Base-by-base conservation (phyloP, 2,888 invertebrate species). In the Catocala nupta region DNA sequence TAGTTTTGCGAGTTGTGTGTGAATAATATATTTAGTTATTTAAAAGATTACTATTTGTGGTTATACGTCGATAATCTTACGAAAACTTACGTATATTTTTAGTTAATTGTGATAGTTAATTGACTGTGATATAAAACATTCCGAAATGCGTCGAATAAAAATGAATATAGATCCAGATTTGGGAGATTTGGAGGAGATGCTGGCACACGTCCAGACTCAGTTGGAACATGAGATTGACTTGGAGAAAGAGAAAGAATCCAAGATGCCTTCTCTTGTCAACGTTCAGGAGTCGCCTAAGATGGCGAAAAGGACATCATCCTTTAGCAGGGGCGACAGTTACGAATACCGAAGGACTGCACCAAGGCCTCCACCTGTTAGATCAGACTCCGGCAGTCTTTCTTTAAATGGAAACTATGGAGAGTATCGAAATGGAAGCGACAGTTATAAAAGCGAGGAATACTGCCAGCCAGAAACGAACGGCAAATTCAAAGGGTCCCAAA, bases 161-260 rank as follows among this genome's bases (percentile, higher is more conserved):
- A 77, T 92, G 76, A 91, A 86, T 42, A 71, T 92, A 9, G 90
- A 92, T 69, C 94, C 94, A 1, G 94, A 94, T 71, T 70, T 94
- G 49, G 93, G 93, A 0, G 94, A 94, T 59, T 65, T 94, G 9
- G 94, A 94, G 63, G 93, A 94, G 68, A 94, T 94, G 94, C 77
- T 94, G 16, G 94, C 94, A 0, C 89, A 91, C 70, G 94, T 94
- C 0, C 94, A 94, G 61, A 90, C 85, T 0, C 94, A 94, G 63
- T 69, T 94, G 6, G 94, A 94, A 70, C 86, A 92, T 58, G 94
- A 94, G 71, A 93, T 94, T 0, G 93, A 92, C 44, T 53, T 90
- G 56, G 92, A 92, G 63, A 90, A 87, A 53, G 92, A 93, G 63
- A 90, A 86, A 51, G 92, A 93, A 44, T 80, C 84, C 3, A 92